Percentiles rank a stretch among this genome's conserved stretches.
phyloP scores from a whole-genome alignment of 2,797 vertebrate species.

The Halcyon smyrnensis region DNA sequence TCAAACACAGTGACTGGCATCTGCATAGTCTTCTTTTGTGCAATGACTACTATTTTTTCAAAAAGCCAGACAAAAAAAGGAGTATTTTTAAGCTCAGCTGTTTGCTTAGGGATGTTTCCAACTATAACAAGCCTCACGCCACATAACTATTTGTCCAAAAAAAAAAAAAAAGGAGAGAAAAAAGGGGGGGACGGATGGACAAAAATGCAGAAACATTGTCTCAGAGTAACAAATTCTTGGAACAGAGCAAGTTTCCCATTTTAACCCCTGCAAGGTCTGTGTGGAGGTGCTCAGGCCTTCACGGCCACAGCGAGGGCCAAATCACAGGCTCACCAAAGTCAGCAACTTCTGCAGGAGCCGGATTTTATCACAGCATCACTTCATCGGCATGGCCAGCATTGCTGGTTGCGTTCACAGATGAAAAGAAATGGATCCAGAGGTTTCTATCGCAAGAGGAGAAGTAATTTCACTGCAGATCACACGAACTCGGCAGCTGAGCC shows the following conservation, averaged over 20 bases:
- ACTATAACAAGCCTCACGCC: constrained; percentile 72
- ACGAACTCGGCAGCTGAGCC: neutral
- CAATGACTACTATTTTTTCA: constrained; percentile 47
- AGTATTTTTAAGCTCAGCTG: constrained; percentile 75
- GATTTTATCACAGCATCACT: neutral
- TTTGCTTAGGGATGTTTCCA: constrained; percentile 78
- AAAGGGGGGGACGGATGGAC: neutral
- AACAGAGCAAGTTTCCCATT: neutral
- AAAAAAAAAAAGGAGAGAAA: neutral
- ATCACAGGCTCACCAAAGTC: neutral
- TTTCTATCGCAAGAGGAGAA: constrained; percentile 38
- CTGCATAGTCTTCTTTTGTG: constrained; percentile 59
- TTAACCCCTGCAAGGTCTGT: constrained; percentile 37
- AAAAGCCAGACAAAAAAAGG: constrained; percentile 56
- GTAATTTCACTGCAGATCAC: neutral
- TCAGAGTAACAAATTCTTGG: constrained; percentile 65
- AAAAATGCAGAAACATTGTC: constrained; percentile 69
- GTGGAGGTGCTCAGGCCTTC: neutral
- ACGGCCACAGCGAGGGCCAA: neutral
- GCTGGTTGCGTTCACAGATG: neutral
- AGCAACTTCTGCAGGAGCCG: constrained; percentile 22
- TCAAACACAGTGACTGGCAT: constrained; percentile 47
- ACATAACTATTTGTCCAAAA: constrained; percentile 71
- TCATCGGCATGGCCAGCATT: neutral
- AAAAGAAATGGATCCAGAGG: constrained; percentile 14